phyloP scores from a whole-genome alignment of 2,113 vertebrate species.

The Ivindomyrus marchei region DNA sequence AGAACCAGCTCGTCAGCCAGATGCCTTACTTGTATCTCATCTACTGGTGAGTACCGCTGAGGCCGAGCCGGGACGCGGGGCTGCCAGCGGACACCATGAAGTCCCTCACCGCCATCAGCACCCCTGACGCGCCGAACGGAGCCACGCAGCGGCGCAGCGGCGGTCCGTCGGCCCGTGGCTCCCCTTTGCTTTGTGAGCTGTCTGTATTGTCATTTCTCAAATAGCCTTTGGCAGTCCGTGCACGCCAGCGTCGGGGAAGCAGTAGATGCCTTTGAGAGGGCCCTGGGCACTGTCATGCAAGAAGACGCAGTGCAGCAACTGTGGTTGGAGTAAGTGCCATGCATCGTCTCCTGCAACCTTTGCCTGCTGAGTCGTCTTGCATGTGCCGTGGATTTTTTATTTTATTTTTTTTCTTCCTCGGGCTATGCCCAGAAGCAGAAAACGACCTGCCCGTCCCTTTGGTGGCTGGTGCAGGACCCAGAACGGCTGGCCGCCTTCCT shows the following conservation, averaged over 20 bases:
- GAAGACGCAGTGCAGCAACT: conserved; percentile 78
- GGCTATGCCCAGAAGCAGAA: not conserved
- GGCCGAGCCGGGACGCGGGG: not conserved
- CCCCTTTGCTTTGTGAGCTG: not conserved
- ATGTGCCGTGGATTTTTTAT: not conserved
- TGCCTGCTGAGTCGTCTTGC: not conserved
- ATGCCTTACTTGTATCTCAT: conserved; percentile 79
- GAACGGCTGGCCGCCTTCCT: not conserved
- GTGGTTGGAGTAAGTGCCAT: conserved; percentile 87
- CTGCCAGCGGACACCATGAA: too few relatives aligned
- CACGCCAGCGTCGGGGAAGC: conserved; percentile 64
- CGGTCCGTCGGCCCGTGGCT: too few relatives aligned
- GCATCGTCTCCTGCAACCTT: not conserved
- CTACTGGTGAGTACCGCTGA: conserved; percentile 71
- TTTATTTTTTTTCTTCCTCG: not conserved
- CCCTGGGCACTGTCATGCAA: conserved; percentile 72
- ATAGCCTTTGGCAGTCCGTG: conserved; percentile 83
- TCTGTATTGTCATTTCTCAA: not conserved
- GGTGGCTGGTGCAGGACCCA: not conserved
- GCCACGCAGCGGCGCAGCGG: not conserved
- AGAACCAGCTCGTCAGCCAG: conserved; percentile 68
- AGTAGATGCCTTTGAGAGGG: conserved; percentile 83
- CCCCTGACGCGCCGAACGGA: not conserved
- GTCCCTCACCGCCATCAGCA: too few relatives aligned
- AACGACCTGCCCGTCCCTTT: not conserved